These are phyloP conservation scores for Cheilosia scutellata DNA, from an alignment of 2,888 invertebrate species.

Conservation along the genomic window DNA sequence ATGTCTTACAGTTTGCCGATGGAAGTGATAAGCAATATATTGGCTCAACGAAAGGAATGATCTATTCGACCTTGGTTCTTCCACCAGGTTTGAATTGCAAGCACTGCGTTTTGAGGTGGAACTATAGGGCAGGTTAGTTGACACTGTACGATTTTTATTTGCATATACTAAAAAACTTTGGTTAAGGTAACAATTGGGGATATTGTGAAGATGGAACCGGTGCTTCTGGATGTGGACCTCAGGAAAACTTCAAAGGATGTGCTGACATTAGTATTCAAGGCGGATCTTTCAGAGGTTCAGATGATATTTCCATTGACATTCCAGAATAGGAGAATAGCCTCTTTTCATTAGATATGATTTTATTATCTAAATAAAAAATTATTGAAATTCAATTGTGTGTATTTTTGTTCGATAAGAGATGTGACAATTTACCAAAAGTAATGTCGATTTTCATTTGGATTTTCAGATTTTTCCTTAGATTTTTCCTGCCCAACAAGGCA, in stretches of 20 bases:
- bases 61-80: slow-evolving; percentile 80
- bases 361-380: too few relatives aligned
- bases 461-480: too few relatives aligned
- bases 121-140: slow-evolving; percentile 84
- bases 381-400: too few relatives aligned
- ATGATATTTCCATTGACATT: slow-evolving; percentile 4
- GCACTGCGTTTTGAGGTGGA: slow-evolving; percentile 86
- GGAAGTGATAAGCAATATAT: slow-evolving; percentile 79
- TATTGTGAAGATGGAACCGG: slow-evolving; percentile 82
- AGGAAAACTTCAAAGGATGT: slow-evolving; percentile 85
- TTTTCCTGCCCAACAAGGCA: too few relatives aligned
- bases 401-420: too few relatives aligned
- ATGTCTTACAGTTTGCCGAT: slow-evolving; percentile 81
- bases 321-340: not conserved
- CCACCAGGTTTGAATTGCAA: slow-evolving; percentile 85
- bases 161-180: not conserved
- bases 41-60: slow-evolving; percentile 77
- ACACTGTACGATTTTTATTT: not conserved
- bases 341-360: too few relatives aligned
- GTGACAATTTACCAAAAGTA: too few relatives aligned
- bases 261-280: slow-evolving; percentile 83
- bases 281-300: slow-evolving; percentile 46
- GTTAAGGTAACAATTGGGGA: slow-evolving; percentile 85
- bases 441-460: too few relatives aligned
- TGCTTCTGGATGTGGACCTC: slow-evolving; percentile 85